These are phyloP conservation scores for Rhinogobio ventralis DNA, from an alignment of 2,797 vertebrate species.

Conservation along the genomic window DNA sequence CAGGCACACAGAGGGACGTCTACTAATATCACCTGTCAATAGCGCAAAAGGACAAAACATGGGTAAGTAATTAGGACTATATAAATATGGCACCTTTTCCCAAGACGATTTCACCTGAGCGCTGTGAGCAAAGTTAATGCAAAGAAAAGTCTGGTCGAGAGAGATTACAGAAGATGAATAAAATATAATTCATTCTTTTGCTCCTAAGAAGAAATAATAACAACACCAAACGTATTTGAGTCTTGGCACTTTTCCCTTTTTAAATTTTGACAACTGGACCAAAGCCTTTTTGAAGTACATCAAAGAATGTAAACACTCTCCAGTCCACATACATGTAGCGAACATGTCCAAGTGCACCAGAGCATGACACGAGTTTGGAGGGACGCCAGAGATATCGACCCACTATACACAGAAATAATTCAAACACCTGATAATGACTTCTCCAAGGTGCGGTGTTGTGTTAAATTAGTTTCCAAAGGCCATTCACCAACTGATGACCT, in stretches of 20 bases:
- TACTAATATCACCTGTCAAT: conserved; percentile 9
- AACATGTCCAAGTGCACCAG: not conserved
- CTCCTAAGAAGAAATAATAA: not conserved
- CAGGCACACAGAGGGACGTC: conserved; percentile 9
- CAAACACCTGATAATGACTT: conserved; percentile 43
- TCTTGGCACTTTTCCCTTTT: not conserved
- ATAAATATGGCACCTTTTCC: conserved; percentile 12
- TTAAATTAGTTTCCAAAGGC: conserved; percentile 55
- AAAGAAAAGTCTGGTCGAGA: conserved; percentile 12
- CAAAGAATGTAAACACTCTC: not conserved
- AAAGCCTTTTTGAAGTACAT: not conserved
- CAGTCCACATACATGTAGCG: not conserved
- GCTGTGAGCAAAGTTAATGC: not conserved
- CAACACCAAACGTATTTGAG: not conserved
- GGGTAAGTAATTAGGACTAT: not conserved
- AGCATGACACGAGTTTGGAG: conserved; percentile 7
- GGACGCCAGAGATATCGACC: not conserved
- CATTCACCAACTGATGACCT: conserved; percentile 18
- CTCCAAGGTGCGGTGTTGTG: conserved; percentile 35
- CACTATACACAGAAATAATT: conserved; percentile 12
- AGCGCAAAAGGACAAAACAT: conserved; percentile 17
- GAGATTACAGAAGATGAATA: conserved; percentile 33
- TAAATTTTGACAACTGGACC: not conserved
- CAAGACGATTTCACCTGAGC: not conserved
- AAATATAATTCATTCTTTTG: not conserved